Evolutionary conservation across 2,797 vertebrate genomes (phyloP).

Genomic region (Tiaroga cobitis): DNA sequence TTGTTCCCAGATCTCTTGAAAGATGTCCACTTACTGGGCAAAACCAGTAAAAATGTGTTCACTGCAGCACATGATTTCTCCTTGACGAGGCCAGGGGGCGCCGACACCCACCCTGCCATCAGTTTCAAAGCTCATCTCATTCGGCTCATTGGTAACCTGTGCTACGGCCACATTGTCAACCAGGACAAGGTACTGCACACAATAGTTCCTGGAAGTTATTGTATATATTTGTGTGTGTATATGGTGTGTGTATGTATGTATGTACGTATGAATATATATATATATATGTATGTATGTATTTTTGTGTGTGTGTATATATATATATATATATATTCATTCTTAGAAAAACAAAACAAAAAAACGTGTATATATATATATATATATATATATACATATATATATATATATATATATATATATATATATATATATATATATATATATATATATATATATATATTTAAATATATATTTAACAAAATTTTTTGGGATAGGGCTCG

Average conservation of each 20-base stretch:
- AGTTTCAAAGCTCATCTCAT: slow-evolving; percentile 96
- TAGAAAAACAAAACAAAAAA: too few species aligned
- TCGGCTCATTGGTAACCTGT: slow-evolving; percentile 92
- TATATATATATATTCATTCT: fast-evolving
- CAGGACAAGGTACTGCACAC: slow-evolving; percentile 86
- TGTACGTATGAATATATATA: too few species aligned
- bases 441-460: not conserved
- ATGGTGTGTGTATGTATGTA: too few species aligned
- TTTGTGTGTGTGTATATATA: too few species aligned
- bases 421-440: not conserved
- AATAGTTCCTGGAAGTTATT: not conserved
- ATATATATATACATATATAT: too few species aligned
- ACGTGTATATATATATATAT: too few species aligned
- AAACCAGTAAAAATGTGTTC: slow-evolving; percentile 84
- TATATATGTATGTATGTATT: too few species aligned
- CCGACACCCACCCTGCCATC: slow-evolving; percentile 73
- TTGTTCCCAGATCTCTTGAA: slow-evolving; percentile 84
- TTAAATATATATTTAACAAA: too few species aligned
- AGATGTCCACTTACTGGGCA: slow-evolving; percentile 86
- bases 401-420: not conserved
- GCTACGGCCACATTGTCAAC: slow-evolving; percentile 85
- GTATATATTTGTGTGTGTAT: too few species aligned
- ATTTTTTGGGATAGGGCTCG: fast-evolving
- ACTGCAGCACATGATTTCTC: slow-evolving; percentile 79
- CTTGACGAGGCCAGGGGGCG: slow-evolving; percentile 67